Conservation (phyloP, 1,140 invertebrate genomes). For the Aphis gossypii region DNA sequence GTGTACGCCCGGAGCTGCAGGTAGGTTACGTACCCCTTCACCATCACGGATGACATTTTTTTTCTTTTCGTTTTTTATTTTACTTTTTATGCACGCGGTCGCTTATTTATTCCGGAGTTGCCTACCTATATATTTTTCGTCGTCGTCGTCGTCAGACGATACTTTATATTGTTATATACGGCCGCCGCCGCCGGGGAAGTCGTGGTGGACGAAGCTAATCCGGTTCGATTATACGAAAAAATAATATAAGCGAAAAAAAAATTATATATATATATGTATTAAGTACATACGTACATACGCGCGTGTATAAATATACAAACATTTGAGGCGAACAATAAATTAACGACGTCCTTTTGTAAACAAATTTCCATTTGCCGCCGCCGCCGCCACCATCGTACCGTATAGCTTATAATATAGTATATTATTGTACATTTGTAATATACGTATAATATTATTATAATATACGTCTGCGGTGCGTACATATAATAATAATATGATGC, state of each 20-base stretch:
- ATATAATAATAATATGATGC: not conserved
- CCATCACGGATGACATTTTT: conserved; percentile 16
- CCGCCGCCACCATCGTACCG: not conserved
- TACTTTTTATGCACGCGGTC: not conserved
- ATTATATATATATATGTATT: not conserved
- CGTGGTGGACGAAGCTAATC: conserved; percentile 41
- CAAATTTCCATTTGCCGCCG: conserved; percentile 42
- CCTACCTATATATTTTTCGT: conserved; percentile 17
- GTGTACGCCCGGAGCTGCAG: not conserved
- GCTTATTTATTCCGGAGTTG: conserved; percentile 32
- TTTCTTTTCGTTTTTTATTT: not conserved
- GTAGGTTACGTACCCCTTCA: not conserved
- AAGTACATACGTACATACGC: not conserved
- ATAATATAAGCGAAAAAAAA: conserved; percentile 29
- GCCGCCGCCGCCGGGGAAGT: conserved; percentile 28
- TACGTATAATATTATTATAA: conserved; percentile 4
- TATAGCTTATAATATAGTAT: not conserved
- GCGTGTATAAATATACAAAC: conserved; percentile 32
- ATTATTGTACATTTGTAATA: not conserved
- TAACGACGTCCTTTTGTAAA: conserved; percentile 50
- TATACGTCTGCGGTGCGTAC: not conserved
- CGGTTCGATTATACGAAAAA: conserved; percentile 51
- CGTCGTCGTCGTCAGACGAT: conserved; percentile 30
- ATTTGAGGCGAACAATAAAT: conserved; percentile 47
- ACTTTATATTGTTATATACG: conserved; percentile 45